phyloP scores from a whole-genome alignment of 2,888 invertebrate species.

The Phaonia tiefii region DNA sequence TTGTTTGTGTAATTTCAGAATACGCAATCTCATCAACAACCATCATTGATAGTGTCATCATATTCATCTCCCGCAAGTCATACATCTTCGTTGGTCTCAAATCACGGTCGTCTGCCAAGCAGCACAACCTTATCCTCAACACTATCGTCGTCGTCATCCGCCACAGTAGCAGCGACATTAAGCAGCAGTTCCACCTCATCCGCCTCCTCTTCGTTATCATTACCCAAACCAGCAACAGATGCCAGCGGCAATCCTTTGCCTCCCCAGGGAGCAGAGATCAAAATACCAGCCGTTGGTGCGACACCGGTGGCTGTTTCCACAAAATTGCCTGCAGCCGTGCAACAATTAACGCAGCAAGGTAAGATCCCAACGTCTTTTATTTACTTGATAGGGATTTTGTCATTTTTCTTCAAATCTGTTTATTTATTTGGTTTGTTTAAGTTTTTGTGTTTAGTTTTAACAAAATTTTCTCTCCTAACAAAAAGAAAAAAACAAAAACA shows the following conservation, averaged over 20 bases:
- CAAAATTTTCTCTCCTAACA: constrained; percentile 52
- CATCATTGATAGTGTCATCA: constrained; percentile 53
- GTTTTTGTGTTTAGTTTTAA: constrained; percentile 40
- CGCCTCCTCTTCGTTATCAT: constrained; percentile 31
- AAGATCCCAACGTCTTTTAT: constrained; percentile 65
- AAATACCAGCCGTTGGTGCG: constrained; percentile 83
- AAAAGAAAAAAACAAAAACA: constrained; percentile 44
- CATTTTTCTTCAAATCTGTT: constrained; percentile 36
- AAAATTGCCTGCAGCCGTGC: constrained; percentile 83
- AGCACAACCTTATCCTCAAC: constrained; percentile 55
- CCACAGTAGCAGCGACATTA: constrained; percentile 39
- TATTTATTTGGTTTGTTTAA: constrained; percentile 26
- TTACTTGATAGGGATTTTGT: constrained; percentile 19
- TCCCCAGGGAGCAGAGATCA: constrained; percentile 82
- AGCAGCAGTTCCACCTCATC: constrained; percentile 32
- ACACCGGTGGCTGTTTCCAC: constrained; percentile 84
- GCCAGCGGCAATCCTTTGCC: constrained; percentile 74
- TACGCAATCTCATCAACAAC: constrained; percentile 78
- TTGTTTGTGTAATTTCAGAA: no score
- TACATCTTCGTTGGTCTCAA: constrained; percentile 58
- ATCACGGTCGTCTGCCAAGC: constrained; percentile 56
- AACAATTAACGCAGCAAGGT: constrained; percentile 84
- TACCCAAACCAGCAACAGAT: constrained; percentile 61
- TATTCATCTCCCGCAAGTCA: constrained; percentile 41
- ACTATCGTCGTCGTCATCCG: constrained; percentile 1